Evolutionary conservation across 64 coral and sea anemone genomes (phyloP), one percentile per base, ranked within the genome.

Genomic region (Exaiptasia diaphana): DNA sequence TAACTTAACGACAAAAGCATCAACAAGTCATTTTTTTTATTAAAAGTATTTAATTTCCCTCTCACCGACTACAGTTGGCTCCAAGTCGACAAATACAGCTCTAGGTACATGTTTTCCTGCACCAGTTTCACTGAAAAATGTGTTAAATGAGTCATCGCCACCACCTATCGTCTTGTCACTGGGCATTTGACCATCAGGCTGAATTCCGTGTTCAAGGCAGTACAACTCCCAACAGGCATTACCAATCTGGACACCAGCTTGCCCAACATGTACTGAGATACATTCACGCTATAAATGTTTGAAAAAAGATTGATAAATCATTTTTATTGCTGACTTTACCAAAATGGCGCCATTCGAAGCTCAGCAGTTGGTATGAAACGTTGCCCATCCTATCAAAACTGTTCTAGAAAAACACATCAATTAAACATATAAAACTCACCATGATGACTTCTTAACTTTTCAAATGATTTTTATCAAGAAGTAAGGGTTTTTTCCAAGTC

Each of bases 21-120:
- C 49, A 52, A 12, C 10, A 52, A 52, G n/a, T 52, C n/a, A 52
- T n/a, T 52, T n/a, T 52, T 52, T 12, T 52, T 52, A 52, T 10
- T 52, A n/a, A n/a, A n/a, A n/a, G n/a, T n/a, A n/a, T n/a, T n/a
- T n/a, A n/a, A n/a, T n/a, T 14, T 26, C 4, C 3, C 6, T 64
- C 71, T 75, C 76, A 93, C 90, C 90, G 44, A 93, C 77, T 25
- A 93, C 83, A 42, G 90, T 93, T 49, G 90, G 90, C 41, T 93
- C 90, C 62, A 93, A 74, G 30, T 91, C 89, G 24, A 91, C 74
- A 41, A 91, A 91, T 49, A 91, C 55, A 20, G 89, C 75, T 28
- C 89, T 64, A 42, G 90, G 90, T 27, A 93, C 90, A 41, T 82
- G 86, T 68, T 87, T 93, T 60, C 90, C 90, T 23, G 90, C 77